A percentile compares a stretch with the other conserved stretches of the same genome.
Conservation (phyloP, 2,797 vertebrate genomes). For the Labeo calbasu region DNA sequence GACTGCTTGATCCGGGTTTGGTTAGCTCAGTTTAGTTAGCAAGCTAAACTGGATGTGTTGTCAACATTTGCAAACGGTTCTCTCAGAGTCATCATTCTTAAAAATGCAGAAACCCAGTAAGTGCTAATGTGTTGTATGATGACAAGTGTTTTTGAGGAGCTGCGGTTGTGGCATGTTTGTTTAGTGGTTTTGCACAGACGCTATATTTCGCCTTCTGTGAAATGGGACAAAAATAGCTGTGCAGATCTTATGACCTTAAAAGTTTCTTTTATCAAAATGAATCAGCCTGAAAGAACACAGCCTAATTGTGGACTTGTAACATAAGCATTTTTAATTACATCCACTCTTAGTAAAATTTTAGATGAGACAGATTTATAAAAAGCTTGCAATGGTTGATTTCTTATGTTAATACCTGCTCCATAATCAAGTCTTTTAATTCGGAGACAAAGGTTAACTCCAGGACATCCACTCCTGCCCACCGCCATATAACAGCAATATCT, state of each 20-base stretch:
- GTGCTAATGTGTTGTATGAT: constrained; percentile 4
- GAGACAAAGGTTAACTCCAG: background rate
- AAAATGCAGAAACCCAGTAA: background rate
- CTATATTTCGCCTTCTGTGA: constrained; percentile 10
- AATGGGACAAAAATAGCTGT: constrained; percentile 11
- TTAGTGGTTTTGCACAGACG: background rate
- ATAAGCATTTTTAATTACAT: background rate
- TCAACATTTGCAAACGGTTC: background rate
- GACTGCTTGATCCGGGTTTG: background rate
- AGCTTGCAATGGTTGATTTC: background rate
- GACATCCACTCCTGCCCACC: background rate
- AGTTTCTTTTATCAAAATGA: background rate
- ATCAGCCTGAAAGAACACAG: background rate
- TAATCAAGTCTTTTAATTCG: constrained; percentile 6
- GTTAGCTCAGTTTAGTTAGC: background rate
- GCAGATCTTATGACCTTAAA: background rate
- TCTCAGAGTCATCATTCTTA: background rate
- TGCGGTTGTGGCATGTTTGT: constrained; percentile 2
- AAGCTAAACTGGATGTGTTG: background rate
- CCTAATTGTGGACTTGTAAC: background rate
- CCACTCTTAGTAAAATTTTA: background rate
- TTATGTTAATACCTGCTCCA: background rate
- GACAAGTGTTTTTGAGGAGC: background rate
- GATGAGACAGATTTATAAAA: background rate
- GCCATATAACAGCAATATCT: background rate